These are phyloP conservation scores for Gavia stellata DNA, from an alignment of 2,113 vertebrate genomes.

Conservation along the genomic window DNA sequence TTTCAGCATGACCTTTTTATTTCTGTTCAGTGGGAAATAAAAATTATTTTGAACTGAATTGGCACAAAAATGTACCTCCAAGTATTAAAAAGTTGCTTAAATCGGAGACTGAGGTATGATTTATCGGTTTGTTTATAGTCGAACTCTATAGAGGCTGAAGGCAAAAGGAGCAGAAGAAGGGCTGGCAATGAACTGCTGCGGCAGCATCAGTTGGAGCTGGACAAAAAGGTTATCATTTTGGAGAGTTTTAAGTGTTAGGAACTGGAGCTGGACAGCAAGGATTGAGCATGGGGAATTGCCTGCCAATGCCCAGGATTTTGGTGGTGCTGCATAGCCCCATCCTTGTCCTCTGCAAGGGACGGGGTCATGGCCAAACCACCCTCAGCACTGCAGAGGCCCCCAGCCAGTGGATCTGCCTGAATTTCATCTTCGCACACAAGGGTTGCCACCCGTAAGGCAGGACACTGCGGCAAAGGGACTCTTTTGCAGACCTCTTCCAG, in stretches of 20 bases:
- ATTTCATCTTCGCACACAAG: accelerated
- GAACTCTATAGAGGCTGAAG: neutral
- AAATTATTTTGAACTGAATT: neutral
- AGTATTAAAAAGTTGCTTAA: neutral
- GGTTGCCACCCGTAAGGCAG: neutral
- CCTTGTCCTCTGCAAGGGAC: neutral
- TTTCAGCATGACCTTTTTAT: neutral
- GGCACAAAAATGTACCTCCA: neutral
- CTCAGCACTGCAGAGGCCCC: accelerated
- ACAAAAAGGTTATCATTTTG: accelerated
- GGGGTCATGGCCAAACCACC: neutral
- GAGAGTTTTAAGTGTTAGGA: neutral
- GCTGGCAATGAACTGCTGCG: neutral
- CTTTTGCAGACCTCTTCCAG: neutral
- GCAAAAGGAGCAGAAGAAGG: neutral
- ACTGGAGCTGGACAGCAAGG: neutral
- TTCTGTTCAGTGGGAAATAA: neutral
- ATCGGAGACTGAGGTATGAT: neutral
- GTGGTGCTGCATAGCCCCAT: neutral
- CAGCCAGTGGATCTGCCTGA: neutral
- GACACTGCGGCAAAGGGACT: accelerated
- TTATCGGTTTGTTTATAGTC: neutral
- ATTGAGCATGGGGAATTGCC: accelerated
- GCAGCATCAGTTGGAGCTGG: neutral
- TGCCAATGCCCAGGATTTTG: neutral